Percentiles rank a stretch among this genome's conserved stretches.
Conservation (phyloP, 2,113 vertebrate genomes). For the Theristicus caerulescens region DNA sequence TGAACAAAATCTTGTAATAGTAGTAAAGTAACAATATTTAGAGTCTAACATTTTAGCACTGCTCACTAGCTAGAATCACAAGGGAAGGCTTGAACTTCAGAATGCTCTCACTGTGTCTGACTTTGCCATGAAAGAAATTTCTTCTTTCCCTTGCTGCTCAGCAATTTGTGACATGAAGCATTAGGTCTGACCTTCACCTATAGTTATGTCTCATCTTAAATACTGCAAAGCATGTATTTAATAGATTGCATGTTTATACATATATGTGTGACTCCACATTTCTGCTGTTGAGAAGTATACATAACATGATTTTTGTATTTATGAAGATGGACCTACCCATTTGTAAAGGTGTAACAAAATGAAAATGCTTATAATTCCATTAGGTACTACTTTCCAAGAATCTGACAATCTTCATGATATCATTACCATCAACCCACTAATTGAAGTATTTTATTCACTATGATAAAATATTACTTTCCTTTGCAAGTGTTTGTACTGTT, state of each 20-base stretch:
- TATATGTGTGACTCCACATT: accelerated
- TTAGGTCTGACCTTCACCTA: not conserved
- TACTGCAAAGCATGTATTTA: not conserved
- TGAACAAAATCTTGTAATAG: not conserved
- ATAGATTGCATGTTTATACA: not conserved
- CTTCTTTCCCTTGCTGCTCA: not conserved
- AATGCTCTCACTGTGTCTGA: not conserved
- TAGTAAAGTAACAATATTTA: not conserved
- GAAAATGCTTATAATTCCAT: not conserved
- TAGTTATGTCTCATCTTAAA: not conserved
- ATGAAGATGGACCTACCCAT: not conserved
- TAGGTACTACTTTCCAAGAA: not conserved
- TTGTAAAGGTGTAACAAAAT: not conserved
- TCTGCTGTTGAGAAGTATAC: not conserved
- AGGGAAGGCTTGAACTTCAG: not conserved
- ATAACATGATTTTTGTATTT: not conserved
- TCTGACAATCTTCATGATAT: not conserved
- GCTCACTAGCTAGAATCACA: not conserved
- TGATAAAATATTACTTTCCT: not conserved
- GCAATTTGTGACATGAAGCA: not conserved
- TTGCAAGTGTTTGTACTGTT: not conserved
- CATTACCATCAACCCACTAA: not conserved
- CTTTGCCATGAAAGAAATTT: not conserved
- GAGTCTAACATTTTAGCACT: not conserved
- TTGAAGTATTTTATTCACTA: not conserved